Conservation (phyloP, 1,140 invertebrate genomes). For the Cydia amplana region DNA sequence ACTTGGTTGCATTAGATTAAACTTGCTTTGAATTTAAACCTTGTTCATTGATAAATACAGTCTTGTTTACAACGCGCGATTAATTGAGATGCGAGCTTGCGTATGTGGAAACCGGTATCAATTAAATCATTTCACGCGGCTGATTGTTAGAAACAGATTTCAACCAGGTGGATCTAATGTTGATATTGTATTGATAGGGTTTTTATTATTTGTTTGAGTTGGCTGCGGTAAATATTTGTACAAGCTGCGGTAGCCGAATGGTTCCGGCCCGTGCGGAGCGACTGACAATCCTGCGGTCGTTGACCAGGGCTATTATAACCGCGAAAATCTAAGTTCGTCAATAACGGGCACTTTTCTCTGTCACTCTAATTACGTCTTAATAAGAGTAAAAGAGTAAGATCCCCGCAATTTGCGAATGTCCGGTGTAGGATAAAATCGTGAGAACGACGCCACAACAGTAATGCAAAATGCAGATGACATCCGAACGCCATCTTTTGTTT, state of each 20-base stretch:
- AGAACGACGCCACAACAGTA: no score
- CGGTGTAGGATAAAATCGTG: no score
- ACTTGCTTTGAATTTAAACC: not conserved
- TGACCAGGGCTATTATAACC: no score
- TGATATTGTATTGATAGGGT: not conserved
- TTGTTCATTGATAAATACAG: not conserved
- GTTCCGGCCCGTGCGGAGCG: not conserved
- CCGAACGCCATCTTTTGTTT: no score
- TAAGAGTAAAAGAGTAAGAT: no score
- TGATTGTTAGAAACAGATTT: not conserved
- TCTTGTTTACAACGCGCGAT: not conserved
- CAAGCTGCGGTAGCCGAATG: not conserved
- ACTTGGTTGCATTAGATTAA: not conserved
- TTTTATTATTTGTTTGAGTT: not conserved
- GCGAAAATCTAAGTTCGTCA: no score
- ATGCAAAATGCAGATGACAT: no score
- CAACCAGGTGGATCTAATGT: not conserved
- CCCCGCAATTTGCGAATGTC: no score
- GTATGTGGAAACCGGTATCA: not conserved
- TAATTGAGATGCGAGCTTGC: conserved; percentile 1
- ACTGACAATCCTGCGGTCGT: no score
- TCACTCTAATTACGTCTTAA: no score
- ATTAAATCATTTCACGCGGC: not conserved
- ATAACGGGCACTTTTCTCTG: no score
- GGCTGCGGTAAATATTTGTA: not conserved